Evolutionary conservation across 2,797 vertebrate species (phyloP), one percentile per base, ranked within the genome.

Genomic region (Distichodus sexfasciatus): DNA sequence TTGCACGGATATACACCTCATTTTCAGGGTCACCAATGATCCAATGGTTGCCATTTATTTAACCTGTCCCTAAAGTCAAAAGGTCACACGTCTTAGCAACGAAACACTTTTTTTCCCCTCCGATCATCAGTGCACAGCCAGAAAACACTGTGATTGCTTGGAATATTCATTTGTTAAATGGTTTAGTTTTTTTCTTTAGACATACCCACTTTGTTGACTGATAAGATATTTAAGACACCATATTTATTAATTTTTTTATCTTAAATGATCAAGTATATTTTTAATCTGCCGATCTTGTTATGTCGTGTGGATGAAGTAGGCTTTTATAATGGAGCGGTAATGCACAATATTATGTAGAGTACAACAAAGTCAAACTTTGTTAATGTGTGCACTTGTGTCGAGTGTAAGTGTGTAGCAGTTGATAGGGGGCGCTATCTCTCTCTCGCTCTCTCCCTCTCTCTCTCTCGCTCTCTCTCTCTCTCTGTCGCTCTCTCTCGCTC

Each of bases 1-100:
- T 26, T 53, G 51, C 38, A 43, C 28, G 44, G 28, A 38, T 46
- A 62, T 47, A 57, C 43, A 48, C 51, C 66, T 69, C 40, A 33
- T 55, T 74, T 86, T 86, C 71, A 80, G 85, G 83, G 86, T 89
- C 85, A 85, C 48, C 48, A 83, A 75, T 69, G 76, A 82, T 85
- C 77, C 66, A 72, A 77, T 40, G 41, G 69, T 74, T 66, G 76
- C 82, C 51, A 29, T 87, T 80, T 71, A 68, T 24, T 71, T 59
- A 66, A 74, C 54, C 17, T 51, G 65, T 68, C 61, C 66, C 31
- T 0, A 55, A 62, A 73, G 81, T 84, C 79, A 74, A 58, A 46
- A 74, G 83, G 79, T 80, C 74, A 59, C 26, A 24, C 4, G 61
- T 63, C 62, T 62, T 31, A 48, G 40, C 23, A 23, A 36, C 21